Base-by-base conservation (phyloP, 2,888 invertebrate species). In the Lathronympha strigana region DNA sequence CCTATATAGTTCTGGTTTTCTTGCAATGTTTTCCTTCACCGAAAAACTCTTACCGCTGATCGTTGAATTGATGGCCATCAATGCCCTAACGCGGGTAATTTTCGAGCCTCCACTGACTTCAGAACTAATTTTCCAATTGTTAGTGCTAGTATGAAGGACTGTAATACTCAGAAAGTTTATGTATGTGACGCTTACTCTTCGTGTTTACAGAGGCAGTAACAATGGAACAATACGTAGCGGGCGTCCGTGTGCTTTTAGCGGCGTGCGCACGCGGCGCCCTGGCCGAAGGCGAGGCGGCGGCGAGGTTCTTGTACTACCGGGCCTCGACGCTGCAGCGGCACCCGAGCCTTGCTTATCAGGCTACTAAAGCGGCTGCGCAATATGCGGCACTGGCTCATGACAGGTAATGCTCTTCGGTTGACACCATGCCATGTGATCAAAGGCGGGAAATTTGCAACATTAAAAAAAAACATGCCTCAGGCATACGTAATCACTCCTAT, bases 181-280 rank as follows among this genome's bases (percentile, higher is more conserved):
- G 3, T 4, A 25, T 11, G 8, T 40, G 17, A 6, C 5, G 4
- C 9, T 11, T 21, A 23, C 23, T 47, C 23, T 4, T 61, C 0
- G 13, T 4, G 13, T 68, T 19, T 67, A 68, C 80, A 92, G 91
- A 92, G 72, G 91, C 91, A 38, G 91, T 92, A 68, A 87, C 89
- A 15, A 90, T 94, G 79, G 94, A 93, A 70, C 94, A 94, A 67
- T 94, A 94, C 81, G 93, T 93, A 64, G 94, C 94, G 0, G 94
- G 94, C 0, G 90, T 94, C 0, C 89, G 93, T 28, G 93, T 94
- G 0, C 81, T 94, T 0, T 87, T 93, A 17, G 92, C 94, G 0
- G 94, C 94, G 54, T 94, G 94, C 57, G 87, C 93, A 0, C 86
- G 94, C 54, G 93, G 93, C 1, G 94, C 94, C 6, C 76, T 94